Evolutionary conservation across 2,797 vertebrate genomes (phyloP).

Genomic region (Mus minutoides): DNA sequence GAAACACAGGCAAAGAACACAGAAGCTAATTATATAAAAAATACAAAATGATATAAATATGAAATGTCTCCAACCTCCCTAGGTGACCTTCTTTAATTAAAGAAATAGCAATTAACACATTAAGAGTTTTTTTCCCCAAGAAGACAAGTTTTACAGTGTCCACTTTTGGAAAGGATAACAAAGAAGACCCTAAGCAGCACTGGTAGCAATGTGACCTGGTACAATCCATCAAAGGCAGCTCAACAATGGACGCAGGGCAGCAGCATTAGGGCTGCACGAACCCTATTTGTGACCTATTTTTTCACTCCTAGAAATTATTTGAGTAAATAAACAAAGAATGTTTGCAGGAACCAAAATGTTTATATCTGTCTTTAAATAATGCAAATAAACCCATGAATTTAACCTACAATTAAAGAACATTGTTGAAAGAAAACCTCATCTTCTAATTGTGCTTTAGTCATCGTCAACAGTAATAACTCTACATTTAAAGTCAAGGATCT

Average conservation of each 20-base stretch:
- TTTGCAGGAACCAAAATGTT: slow-evolving; percentile 41
- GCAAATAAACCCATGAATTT: slow-evolving; percentile 61
- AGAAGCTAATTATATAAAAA: slow-evolving; percentile 67
- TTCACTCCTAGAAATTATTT: slow-evolving; percentile 61
- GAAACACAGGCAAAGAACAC: slow-evolving; percentile 57
- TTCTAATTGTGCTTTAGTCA: background rate
- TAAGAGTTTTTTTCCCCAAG: slow-evolving; percentile 41
- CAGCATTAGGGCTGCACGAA: slow-evolving; percentile 22
- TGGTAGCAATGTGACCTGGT: slow-evolving; percentile 28
- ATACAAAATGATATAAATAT: slow-evolving; percentile 68
- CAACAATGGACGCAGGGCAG: slow-evolving; percentile 13
- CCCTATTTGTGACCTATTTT: slow-evolving; percentile 42
- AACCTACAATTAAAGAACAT: slow-evolving; percentile 56
- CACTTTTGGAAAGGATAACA: slow-evolving; percentile 41
- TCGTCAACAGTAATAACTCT: slow-evolving; percentile 5
- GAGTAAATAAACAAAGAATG: slow-evolving; percentile 58
- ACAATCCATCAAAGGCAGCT: slow-evolving; percentile 42
- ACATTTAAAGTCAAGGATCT: slow-evolving; percentile 12
- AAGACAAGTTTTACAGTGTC: slow-evolving; percentile 57
- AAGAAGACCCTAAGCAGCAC: background rate
- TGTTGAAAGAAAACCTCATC: slow-evolving; percentile 34
- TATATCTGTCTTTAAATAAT: slow-evolving; percentile 37
- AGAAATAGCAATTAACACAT: slow-evolving; percentile 74
- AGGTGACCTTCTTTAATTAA: slow-evolving; percentile 73
- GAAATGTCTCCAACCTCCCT: slow-evolving; percentile 59